phyloP scores from a whole-genome alignment of 1,140 invertebrate species.

The Drosophila obscura region DNA sequence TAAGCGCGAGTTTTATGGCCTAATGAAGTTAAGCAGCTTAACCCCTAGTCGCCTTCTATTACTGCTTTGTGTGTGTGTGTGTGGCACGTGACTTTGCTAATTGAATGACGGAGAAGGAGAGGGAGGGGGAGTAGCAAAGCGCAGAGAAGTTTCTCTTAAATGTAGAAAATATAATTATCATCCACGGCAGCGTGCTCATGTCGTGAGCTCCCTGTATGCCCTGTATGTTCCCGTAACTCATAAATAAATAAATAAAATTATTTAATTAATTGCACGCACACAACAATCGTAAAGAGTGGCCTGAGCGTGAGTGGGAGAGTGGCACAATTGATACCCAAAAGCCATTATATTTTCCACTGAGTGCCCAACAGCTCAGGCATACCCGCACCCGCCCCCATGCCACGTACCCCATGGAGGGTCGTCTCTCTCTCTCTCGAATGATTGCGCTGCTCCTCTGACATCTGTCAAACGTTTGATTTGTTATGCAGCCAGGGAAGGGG shows the following conservation, averaged over 20 bases:
- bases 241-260: constrained; percentile 28
- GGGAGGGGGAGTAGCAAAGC: too few relatives aligned
- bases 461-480: constrained; percentile 65
- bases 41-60: constrained; percentile 4
- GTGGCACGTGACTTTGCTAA: constrained; percentile 44
- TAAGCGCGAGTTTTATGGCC: constrained; percentile 52
- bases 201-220: neutral
- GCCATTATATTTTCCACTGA: too few relatives aligned
- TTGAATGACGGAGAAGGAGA: constrained; percentile 29
- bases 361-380: too few relatives aligned
- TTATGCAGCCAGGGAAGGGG: constrained; percentile 40
- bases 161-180: too few relatives aligned
- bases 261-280: constrained; percentile 49
- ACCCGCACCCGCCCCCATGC: too few relatives aligned
- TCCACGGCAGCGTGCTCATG: too few relatives aligned
- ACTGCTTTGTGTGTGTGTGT: constrained; percentile 18
- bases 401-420: too few relatives aligned
- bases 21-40: constrained; percentile 55
- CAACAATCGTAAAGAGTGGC: constrained; percentile 14
- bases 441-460: constrained; percentile 33
- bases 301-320: too few relatives aligned
- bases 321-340: too few relatives aligned
- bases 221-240: constrained; percentile 2
- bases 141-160: too few relatives aligned
- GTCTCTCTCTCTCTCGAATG: too few relatives aligned